Evolutionary conservation across 2,888 invertebrate genomes (phyloP), one percentile per base, ranked within the genome.

Genomic region (Leucophenga montana): DNA sequence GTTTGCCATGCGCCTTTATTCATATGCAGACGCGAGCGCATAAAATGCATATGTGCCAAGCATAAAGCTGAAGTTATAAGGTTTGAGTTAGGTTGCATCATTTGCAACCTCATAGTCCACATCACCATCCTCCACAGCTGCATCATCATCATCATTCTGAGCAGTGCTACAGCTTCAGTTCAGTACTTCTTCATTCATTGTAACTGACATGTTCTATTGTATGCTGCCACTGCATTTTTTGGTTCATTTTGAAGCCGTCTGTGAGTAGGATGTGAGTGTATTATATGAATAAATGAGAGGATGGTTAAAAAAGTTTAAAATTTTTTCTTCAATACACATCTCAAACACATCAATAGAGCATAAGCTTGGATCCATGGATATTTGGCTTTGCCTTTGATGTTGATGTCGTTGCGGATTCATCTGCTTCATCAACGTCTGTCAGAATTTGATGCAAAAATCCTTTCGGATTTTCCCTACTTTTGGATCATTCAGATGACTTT

Each of bases 1-100:
- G 62, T 46, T 46, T 46, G 62, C 46, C 46, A 46, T 62, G 39
- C 33, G 62, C 62, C 11, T 62, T 62, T 62, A 62, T 62, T 62
- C 62, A 62, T 62, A 46, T 44, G 62, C 62, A 62, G 62, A 62
- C 46, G 62, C 44, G 44, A 46, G 20, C 46, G 46, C 9, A 62
- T 61, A 61, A 57, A 57, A 57, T 57, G 57, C 57, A 57, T 57
- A 57, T 57, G 57, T 57, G 50, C 50, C 50, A 50, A 13, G 50
- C 50, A 50, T 50, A 18, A n/a, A 16, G 50, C 50, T 50, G 50
- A 27, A 27, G 27, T 16, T 18, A n/a, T 50, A 50, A 50, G 50
- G 50, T 18, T 39, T 39, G 39, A 39, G 39, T 39, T 39, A 39
- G 50, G 6, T 50, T n/a, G 13, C 50, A 50, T 1, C 57, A 13